Conservation (phyloP, 2,113 vertebrate genomes). For the Channa argus region DNA sequence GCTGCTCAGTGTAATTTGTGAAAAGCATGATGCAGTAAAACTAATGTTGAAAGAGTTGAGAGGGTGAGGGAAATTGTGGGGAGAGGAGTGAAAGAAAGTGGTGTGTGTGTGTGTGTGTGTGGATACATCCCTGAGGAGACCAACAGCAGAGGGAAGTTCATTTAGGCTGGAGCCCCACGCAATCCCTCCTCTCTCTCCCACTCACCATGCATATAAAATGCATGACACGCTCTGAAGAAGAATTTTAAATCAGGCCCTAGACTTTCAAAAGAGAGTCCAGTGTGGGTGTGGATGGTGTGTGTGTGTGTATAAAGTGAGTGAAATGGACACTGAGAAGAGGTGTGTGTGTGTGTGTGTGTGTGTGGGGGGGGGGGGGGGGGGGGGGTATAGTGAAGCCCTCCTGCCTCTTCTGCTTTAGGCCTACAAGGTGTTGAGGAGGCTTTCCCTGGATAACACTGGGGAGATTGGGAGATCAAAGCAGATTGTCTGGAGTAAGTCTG, state of each 20-base stretch:
- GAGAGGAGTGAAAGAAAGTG: conserved; percentile 47
- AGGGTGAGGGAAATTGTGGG: conserved; percentile 66
- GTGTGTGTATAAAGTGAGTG: conserved; percentile 38
- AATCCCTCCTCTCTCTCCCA: conserved; percentile 42
- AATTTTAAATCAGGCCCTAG: conserved; percentile 81
- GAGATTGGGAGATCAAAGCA: conserved; percentile 78
- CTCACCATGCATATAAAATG: conserved; percentile 81
- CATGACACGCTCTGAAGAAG: conserved; percentile 80
- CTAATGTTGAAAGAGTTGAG: conserved; percentile 77
- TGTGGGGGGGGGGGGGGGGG: conserved; percentile 23
- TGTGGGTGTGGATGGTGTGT: conserved; percentile 62
- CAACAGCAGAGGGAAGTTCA: conserved; percentile 67
- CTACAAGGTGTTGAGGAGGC: conserved; percentile 77
- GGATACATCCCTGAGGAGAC: conserved; percentile 63
- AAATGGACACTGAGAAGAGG: too few relatives aligned
- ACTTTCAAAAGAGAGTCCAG: conserved; percentile 80
- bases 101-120: conserved; percentile 38
- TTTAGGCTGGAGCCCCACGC: conserved; percentile 66
- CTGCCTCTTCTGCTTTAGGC: conserved; percentile 71
- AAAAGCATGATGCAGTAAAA: conserved; percentile 82
- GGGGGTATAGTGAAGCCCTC: conserved; percentile 30
- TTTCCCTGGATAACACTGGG: conserved; percentile 70
- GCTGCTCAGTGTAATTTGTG: conserved; percentile 74
- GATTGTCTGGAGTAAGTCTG: conserved; percentile 71
- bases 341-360: conserved; percentile 46